These are phyloP conservation scores for Dermochelys coriacea DNA, from an alignment of 2,797 vertebrate genomes.

Conservation along the genomic window DNA sequence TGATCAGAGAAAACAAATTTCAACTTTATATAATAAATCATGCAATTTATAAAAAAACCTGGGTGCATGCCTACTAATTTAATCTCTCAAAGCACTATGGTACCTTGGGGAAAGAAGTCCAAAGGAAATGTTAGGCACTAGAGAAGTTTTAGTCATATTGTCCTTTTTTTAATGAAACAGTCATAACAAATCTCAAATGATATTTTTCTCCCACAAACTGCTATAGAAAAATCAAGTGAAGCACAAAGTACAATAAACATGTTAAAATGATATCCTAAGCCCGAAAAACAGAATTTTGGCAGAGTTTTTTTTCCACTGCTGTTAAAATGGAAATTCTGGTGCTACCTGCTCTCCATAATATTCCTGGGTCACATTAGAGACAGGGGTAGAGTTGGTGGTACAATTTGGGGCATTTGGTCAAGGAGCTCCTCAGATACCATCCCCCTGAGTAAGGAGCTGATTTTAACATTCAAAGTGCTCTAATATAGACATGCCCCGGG, in stretches of 20 bases:
- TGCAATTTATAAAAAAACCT: neutral
- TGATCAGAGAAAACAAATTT: neutral
- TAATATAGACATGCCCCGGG: neutral
- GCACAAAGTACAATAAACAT: fast-evolving
- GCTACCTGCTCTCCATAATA: neutral
- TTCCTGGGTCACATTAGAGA: neutral
- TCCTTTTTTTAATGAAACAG: neutral
- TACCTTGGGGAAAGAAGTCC: neutral
- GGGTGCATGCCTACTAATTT: neutral
- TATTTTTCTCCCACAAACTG: neutral
- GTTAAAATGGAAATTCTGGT: neutral
- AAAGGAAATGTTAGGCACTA: neutral
- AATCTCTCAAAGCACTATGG: neutral
- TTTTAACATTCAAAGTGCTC: neutral
- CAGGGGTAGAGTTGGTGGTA: neutral
- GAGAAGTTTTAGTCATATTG: neutral
- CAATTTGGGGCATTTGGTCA: neutral
- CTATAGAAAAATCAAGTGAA: neutral
- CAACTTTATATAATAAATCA: neutral
- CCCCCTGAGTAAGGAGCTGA: neutral
- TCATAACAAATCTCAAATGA: neutral
- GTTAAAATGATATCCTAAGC: neutral
- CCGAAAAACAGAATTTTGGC: neutral
- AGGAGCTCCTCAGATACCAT: neutral
- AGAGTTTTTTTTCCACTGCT: neutral